A percentile compares a stretch with the other conserved stretches of the same genome.
These are phyloP conservation scores for Drosophila pseudoananassae DNA, from an alignment of 1,140 invertebrate genomes.

Conservation along the genomic window DNA sequence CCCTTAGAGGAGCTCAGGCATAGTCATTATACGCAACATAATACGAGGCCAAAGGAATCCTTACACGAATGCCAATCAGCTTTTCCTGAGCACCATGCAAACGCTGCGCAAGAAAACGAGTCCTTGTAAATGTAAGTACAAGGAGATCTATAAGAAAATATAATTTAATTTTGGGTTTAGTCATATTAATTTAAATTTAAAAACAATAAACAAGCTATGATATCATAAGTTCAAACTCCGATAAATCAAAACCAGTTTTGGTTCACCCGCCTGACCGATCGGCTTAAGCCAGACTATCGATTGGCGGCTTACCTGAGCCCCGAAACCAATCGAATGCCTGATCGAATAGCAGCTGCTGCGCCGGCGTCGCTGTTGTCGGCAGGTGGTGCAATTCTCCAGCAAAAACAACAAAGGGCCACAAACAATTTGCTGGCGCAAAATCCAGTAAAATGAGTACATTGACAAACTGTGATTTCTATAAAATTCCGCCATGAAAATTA, in stretches of 20 bases:
- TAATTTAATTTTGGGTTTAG: no score
- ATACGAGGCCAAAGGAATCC: slow-evolving; percentile 54
- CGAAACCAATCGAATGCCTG: slow-evolving; percentile 13
- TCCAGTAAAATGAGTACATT: not conserved
- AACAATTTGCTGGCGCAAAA: slow-evolving; percentile 8
- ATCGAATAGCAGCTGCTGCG: slow-evolving; percentile 63
- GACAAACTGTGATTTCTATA: no score
- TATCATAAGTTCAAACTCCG: not conserved
- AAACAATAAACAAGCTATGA: not conserved
- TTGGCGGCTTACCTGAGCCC: slow-evolving; percentile 9
- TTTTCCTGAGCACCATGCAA: slow-evolving; percentile 88
- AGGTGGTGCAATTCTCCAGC: slow-evolving; percentile 66
- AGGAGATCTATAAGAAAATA: not conserved
- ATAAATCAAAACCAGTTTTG: not conserved
- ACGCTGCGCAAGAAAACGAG: slow-evolving; percentile 94
- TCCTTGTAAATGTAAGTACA: slow-evolving; percentile 93
- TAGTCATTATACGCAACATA: slow-evolving; percentile 64
- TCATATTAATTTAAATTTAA: not conserved
- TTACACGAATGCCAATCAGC: slow-evolving; percentile 73
- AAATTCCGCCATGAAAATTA: slow-evolving; percentile 43
- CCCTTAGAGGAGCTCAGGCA: slow-evolving; percentile 21
- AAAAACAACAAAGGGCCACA: slow-evolving; percentile 13
- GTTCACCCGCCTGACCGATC: not conserved
- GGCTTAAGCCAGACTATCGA: slow-evolving; percentile 25
- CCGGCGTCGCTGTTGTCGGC: slow-evolving; percentile 64